phyloP scores from a whole-genome alignment of 2,797 vertebrate species.

The Serranus cabrilla region DNA sequence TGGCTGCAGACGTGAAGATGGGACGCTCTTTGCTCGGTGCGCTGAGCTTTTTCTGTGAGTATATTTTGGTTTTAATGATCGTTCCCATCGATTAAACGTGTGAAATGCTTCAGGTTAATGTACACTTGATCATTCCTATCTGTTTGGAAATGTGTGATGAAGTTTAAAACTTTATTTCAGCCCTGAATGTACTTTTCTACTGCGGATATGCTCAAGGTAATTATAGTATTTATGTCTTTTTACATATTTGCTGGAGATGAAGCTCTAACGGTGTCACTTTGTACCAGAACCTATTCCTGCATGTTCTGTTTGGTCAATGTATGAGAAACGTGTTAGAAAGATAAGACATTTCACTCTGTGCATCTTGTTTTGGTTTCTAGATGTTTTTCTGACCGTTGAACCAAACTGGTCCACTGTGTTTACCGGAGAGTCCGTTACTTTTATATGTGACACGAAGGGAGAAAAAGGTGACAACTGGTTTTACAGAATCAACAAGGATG shows the following conservation, averaged over 20 bases:
- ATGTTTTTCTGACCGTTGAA: slow-evolving; percentile 6
- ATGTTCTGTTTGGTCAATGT: no score
- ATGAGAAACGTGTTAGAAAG: no score
- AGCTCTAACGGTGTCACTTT: neutral
- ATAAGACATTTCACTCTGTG: no score
- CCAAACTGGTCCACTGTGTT: slow-evolving; percentile 21
- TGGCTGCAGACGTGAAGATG: slow-evolving; percentile 7
- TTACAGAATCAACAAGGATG: rapidly evolving
- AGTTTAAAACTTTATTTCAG: slow-evolving; percentile 31
- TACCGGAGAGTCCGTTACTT: neutral
- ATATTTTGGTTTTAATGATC: neutral
- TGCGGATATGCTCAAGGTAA: slow-evolving; percentile 36
- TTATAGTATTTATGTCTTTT: neutral
- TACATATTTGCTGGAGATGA: neutral
- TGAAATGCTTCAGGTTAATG: neutral
- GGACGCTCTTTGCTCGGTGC: neutral
- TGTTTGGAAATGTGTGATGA: neutral
- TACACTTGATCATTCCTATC: neutral
- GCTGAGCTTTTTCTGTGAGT: slow-evolving; percentile 24
- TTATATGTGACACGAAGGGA: neutral
- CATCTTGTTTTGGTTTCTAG: slow-evolving; percentile 16
- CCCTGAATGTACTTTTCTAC: neutral
- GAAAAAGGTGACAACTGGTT: neutral
- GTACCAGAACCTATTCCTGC: no score
- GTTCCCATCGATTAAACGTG: neutral